phyloP scores from a whole-genome alignment of 2,113 vertebrate genomes.

The Tyto alba region DNA sequence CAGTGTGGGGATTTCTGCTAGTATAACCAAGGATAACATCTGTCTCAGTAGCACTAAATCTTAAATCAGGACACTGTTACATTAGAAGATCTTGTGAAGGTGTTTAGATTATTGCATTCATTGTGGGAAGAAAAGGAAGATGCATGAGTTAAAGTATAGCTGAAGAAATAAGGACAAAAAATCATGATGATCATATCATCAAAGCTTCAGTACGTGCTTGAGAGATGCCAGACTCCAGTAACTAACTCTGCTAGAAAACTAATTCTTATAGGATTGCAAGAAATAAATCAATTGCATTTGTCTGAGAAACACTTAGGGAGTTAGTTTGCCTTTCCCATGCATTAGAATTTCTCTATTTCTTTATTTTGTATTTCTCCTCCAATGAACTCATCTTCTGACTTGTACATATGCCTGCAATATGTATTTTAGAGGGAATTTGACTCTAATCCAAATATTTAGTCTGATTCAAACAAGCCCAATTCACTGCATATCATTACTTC shows the following conservation, averaged over 20 bases:
- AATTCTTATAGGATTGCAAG: background rate
- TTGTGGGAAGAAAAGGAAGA: background rate
- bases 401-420: background rate
- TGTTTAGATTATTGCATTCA: background rate
- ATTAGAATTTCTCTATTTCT: background rate
- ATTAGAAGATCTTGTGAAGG: background rate
- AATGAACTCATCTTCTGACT: background rate
- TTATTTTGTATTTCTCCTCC: background rate
- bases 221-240: background rate
- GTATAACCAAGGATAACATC: background rate
- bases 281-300: background rate
- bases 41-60: background rate
- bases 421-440: constrained; percentile 11
- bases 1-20: background rate
- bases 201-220: background rate
- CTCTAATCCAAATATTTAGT: constrained; percentile 65
- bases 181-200: background rate
- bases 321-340: background rate
- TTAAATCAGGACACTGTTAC: background rate
- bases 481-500: constrained; percentile 21
- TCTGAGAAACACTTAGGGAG: background rate
- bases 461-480: constrained; percentile 4
- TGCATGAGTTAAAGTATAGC: background rate
- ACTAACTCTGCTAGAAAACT: background rate
- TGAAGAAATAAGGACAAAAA: background rate